These are phyloP conservation scores for Drosophila saltans DNA, from an alignment of 1,140 invertebrate species.

Conservation along the genomic window DNA sequence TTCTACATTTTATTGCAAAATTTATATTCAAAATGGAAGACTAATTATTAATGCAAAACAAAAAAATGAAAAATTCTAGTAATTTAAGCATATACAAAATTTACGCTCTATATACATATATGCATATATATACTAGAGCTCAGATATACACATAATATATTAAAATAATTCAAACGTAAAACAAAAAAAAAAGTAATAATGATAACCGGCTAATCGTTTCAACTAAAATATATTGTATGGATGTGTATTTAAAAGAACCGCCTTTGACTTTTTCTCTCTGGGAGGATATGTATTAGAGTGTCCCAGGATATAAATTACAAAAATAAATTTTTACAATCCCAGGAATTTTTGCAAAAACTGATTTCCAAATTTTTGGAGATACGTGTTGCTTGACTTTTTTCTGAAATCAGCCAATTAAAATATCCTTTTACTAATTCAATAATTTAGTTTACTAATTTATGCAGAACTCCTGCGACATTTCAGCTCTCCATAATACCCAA, in stretches of 20 bases:
- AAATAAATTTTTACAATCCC: too few species aligned
- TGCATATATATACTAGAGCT: conserved; percentile 44
- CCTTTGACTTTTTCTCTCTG: neutral
- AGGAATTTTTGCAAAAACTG: too few species aligned
- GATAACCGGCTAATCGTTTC: conserved; percentile 56
- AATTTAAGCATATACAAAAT: conserved; percentile 8
- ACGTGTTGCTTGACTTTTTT: too few species aligned
- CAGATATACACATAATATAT: conserved; percentile 37
- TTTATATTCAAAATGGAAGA: neutral
- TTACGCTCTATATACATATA: conserved; percentile 10
- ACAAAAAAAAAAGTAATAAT: conserved; percentile 32
- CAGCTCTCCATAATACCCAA: too few species aligned
- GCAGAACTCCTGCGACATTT: too few species aligned
- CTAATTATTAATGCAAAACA: conserved; percentile 5
- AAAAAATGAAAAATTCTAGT: neutral
- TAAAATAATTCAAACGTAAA: conserved; percentile 29
- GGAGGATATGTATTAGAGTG: neutral
- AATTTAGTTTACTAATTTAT: too few species aligned
- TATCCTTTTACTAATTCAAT: too few species aligned
- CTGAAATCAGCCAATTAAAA: too few species aligned
- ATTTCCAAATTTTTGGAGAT: too few species aligned
- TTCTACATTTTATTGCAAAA: neutral
- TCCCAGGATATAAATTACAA: too few species aligned
- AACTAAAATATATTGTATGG: conserved; percentile 50
- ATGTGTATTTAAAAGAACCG: conserved; percentile 57